Evolutionary conservation across 2,888 invertebrate genomes (phyloP).

Genomic region (Odontomyia ornata): DNA sequence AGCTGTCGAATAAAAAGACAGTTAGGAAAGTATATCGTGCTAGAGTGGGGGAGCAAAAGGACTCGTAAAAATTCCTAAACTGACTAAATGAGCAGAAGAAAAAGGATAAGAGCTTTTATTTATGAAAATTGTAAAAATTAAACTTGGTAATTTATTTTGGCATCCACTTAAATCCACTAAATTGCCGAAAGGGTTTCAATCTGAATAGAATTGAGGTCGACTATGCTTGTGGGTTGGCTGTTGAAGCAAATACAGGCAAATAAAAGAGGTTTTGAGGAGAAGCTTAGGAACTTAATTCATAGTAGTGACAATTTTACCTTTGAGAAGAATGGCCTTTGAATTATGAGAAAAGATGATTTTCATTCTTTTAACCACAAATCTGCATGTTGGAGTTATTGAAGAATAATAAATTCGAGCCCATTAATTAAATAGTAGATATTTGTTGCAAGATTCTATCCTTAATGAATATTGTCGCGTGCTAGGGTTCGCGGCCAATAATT

Average conservation of each 20-base stretch:
- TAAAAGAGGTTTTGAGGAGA: no score
- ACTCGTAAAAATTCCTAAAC: conserved; percentile 27
- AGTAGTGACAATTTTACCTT: background rate
- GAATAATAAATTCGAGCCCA: no score
- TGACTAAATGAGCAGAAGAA: conserved; percentile 24
- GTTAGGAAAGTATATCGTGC: background rate
- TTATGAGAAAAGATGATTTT: no score
- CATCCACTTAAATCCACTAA: conserved; percentile 24
- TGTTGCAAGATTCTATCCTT: no score
- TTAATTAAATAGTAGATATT: no score
- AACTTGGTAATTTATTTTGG: conserved; percentile 36
- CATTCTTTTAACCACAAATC: no score
- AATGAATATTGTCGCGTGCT: no score
- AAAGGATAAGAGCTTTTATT: conserved; percentile 37
- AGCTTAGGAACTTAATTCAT: background rate
- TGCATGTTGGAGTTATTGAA: no score
- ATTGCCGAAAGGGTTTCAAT: conserved; percentile 32
- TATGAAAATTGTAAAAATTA: conserved; percentile 39
- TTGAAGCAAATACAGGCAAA: background rate
- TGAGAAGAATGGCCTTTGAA: no score
- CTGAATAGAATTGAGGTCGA: conserved; percentile 29
- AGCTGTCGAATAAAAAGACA: conserved; percentile 64
- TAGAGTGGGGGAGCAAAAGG: background rate
- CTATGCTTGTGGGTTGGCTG: background rate
- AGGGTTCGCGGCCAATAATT: no score